Conservation (phyloP, 2,888 invertebrate species). For the Chironomus tentans region DNA sequence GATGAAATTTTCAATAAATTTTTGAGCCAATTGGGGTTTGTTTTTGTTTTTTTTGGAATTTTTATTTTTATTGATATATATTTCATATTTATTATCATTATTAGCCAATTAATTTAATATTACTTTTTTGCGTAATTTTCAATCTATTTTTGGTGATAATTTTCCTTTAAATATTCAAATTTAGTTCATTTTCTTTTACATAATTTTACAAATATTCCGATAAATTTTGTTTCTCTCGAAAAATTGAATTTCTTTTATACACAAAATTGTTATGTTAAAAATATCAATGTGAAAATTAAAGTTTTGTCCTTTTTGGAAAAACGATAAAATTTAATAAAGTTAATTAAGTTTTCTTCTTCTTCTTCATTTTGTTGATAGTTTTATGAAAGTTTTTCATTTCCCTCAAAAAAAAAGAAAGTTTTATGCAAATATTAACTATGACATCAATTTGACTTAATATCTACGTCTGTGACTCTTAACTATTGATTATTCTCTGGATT, state of each 20-base stretch:
- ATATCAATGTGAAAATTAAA: neutral
- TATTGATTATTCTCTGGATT: neutral
- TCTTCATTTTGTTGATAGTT: conserved; percentile 5
- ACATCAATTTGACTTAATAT: conserved; percentile 10
- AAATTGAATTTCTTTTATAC: neutral
- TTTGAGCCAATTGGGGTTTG: neutral
- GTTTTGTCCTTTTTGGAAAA: neutral
- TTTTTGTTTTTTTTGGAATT: conserved; percentile 24
- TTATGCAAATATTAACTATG: neutral
- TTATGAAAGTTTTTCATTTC: conserved; percentile 12
- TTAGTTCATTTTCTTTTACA: neutral
- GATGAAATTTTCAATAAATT: neutral
- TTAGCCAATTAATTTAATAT: conserved; percentile 4
- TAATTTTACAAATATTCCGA: neutral
- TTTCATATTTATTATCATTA: neutral
- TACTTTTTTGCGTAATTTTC: conserved; percentile 4
- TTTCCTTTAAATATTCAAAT: neutral
- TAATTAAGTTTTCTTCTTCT: neutral
- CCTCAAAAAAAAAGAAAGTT: neutral
- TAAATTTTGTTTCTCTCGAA: neutral
- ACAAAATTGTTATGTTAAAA: neutral
- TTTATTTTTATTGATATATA: conserved; percentile 6
- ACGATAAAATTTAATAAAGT: neutral
- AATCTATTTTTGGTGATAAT: conserved; percentile 21
- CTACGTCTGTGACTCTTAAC: neutral